A percentile compares a stretch with the other conserved stretches of the same genome.
Conservation (phyloP, 2,797 vertebrate genomes). For the Gobio occitaniae region DNA sequence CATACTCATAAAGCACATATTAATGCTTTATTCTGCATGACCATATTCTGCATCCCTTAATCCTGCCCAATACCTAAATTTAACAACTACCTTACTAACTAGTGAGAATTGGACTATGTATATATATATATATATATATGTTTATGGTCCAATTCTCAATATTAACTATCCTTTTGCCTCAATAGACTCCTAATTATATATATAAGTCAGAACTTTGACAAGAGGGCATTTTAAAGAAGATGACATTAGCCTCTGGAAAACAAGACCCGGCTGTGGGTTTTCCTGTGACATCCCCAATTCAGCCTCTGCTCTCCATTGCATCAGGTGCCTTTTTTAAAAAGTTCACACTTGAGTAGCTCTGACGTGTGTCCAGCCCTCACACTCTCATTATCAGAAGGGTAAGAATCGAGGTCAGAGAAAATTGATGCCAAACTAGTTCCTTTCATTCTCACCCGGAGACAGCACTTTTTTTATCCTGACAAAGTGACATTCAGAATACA, state of each 20-base stretch:
- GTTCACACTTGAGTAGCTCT: conserved; percentile 21
- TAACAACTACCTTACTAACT: neutral
- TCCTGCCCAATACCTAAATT: no score
- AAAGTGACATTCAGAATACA: conserved; percentile 45
- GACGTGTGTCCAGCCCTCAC: conserved; percentile 17
- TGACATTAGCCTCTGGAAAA: conserved; percentile 82
- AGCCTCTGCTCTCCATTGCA: neutral
- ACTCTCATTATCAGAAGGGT: conserved; percentile 45
- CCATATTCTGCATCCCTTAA: no score
- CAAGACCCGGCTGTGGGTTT: conserved; percentile 75
- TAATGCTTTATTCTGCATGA: no score
- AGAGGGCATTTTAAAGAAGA: conserved; percentile 79
- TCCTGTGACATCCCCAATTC: conserved; percentile 77
- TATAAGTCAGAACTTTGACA: neutral
- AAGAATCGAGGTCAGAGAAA: conserved; percentile 55
- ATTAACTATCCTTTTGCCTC: no score
- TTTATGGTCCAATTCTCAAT: no score
- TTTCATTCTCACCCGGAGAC: conserved; percentile 39
- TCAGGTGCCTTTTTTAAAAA: conserved; percentile 26
- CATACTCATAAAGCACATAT: no score
- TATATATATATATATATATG: no score
- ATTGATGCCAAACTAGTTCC: conserved; percentile 50
- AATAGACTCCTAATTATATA: neutral
- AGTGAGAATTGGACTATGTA: no score
- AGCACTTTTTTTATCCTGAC: conserved; percentile 21